These are phyloP conservation scores for Schizopygopsis malacanthus DNA, from an alignment of 2,797 vertebrate genomes.

Conservation along the genomic window DNA sequence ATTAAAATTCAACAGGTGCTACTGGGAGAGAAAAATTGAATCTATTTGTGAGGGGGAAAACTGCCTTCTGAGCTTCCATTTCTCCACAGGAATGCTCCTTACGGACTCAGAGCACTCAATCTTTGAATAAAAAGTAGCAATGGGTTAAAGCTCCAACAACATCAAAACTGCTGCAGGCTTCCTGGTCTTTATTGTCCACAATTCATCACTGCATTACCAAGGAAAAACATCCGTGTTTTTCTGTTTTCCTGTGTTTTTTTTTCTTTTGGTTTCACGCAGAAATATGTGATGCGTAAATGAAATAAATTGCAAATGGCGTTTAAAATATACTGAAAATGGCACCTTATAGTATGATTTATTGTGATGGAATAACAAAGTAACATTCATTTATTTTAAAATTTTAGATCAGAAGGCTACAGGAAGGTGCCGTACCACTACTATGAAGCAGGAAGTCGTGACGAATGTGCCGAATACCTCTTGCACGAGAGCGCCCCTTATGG, in stretches of 20 bases:
- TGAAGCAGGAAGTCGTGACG: conserved; percentile 88
- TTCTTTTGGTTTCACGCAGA: neutral
- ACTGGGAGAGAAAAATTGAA: conserved; percentile 64
- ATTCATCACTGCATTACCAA: neutral
- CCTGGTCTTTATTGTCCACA: neutral
- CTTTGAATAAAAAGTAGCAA: conserved; percentile 29
- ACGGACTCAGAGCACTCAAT: neutral
- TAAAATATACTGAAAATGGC: neutral
- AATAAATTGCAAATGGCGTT: neutral
- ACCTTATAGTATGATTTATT: neutral
- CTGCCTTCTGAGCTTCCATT: neutral
- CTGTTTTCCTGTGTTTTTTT: neutral
- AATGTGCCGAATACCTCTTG: conserved; percentile 93
- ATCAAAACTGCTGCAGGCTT: neutral
- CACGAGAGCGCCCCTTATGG: conserved; percentile 96
- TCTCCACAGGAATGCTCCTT: neutral
- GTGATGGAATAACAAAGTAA: conserved; percentile 18
- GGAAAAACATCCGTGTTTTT: neutral
- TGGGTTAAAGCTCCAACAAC: neutral
- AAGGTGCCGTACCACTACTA: conserved; percentile 99
- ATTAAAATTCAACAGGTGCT: conserved; percentile 69
- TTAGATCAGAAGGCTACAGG: conserved; percentile 87
- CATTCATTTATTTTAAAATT: neutral
- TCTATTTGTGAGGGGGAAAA: conserved; percentile 60
- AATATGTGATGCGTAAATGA: neutral